Evolutionary conservation across 2,797 vertebrate species (phyloP), one percentile per base, ranked within the genome.

Genomic region (Graptemys geographica): DNA sequence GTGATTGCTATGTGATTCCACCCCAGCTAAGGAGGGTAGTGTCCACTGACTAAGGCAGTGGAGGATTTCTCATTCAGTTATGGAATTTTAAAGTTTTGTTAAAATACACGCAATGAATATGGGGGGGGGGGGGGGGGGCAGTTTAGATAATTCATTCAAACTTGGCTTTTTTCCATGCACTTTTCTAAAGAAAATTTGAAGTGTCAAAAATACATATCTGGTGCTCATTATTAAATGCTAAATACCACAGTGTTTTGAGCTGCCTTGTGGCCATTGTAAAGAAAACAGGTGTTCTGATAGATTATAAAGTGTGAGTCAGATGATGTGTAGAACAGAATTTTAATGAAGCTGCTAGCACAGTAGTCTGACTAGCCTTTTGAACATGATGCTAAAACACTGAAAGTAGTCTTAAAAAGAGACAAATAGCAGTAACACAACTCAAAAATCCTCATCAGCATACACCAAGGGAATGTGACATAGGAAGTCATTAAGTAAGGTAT

Each of bases 261-360:
- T 98, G 98, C 98, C 98, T 98, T 97, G 98, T 98, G 98, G 98
- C 98, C 98, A 98, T 98, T 98, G 98, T 98, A 98, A 98, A 98
- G 98, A 98, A 98, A 98, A 98, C 98, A 98, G 98, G 98, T 98
- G 98, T 98, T 98, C 98, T 98, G 98, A 98, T 98, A 98, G 98
- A 98, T 98, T 98, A 98, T 98, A 98, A 98, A 98, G 98, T 98
- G 98, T 98, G 98, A 98, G 98, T 98, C 98, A 98, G 98, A 98
- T 98, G 98, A 98, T 96, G 97, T 97, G 98, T 94, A 94, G 98
- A 98, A 97, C 97, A 98, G 98, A 98, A 99, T 98, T 98, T 98
- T 98, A 98, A 98, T 98, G 98, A 98, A 97, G 93, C 97, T 97
- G 97, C 81, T 53, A 97, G 96, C 96, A 97, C 96, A 98, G 96